Percentiles rank a stretch among this genome's conserved stretches.
Evolutionary conservation across 2,797 vertebrate species (phyloP).

Genomic region (Lophura swinhoii): DNA sequence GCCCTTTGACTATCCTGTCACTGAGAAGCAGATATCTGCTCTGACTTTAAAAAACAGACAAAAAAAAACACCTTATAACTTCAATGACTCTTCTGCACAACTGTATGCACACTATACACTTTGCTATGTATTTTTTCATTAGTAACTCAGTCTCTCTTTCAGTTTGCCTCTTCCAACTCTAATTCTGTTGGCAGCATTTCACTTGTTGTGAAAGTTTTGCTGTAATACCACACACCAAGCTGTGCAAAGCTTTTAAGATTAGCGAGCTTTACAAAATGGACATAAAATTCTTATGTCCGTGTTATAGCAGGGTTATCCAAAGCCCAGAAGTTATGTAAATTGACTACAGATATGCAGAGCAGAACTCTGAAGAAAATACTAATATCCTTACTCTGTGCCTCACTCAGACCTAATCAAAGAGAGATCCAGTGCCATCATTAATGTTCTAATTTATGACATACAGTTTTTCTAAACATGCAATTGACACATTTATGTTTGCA

Average conservation of each 20-base stretch:
- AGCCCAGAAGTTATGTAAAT: background rate
- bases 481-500: background rate
- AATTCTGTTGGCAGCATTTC: background rate
- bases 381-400: background rate
- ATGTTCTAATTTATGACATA: background rate
- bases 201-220: background rate
- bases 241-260: constrained; percentile 3
- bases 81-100: background rate
- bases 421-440: background rate
- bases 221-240: background rate
- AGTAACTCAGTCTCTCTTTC: background rate
- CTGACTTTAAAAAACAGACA: background rate
- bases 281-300: background rate
- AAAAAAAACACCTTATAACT: accelerated
- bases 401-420: background rate
- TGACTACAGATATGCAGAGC: background rate
- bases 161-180: background rate
- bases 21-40: background rate
- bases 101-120: accelerated
- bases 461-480: background rate
- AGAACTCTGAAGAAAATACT: background rate
- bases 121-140: background rate
- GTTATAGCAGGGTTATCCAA: background rate
- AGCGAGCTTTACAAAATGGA: background rate
- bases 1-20: too few species aligned